These are phyloP conservation scores for Myrmecophaga tridactyla DNA, from an alignment of 2,113 vertebrate species.

Conservation along the genomic window DNA sequence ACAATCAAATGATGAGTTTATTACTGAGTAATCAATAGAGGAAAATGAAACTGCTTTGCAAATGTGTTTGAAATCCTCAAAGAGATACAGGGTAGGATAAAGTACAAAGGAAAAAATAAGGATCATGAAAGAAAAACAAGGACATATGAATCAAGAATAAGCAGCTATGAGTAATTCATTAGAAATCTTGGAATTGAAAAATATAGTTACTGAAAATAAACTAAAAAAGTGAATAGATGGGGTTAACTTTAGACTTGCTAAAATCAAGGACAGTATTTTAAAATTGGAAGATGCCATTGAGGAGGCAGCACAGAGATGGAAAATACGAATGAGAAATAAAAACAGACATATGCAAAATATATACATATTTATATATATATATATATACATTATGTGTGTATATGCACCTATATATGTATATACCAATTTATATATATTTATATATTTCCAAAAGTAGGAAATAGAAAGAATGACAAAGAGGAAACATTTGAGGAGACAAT, in stretches of 20 bases:
- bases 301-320: neutral
- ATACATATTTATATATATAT: neutral
- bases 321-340: neutral
- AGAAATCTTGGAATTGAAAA: neutral
- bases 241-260: neutral
- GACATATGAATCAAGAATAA: neutral
- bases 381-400: no score
- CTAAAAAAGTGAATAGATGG: neutral
- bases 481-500: neutral
- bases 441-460: neutral
- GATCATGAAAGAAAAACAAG: neutral
- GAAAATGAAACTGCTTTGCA: constrained; percentile 22
- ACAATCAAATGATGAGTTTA: neutral
- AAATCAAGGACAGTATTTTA: neutral
- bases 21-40: constrained; percentile 1
- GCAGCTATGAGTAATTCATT: neutral
- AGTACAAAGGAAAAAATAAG: neutral
- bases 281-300: neutral
- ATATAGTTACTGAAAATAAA: neutral
- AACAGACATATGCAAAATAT: neutral
- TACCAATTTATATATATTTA: neutral
- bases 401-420: neutral
- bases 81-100: neutral
- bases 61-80: neutral
- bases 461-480: neutral